A percentile compares a stretch with the other conserved stretches of the same genome.
Conservation (phyloP, 2,888 invertebrate species). For the Hyles lineata region DNA sequence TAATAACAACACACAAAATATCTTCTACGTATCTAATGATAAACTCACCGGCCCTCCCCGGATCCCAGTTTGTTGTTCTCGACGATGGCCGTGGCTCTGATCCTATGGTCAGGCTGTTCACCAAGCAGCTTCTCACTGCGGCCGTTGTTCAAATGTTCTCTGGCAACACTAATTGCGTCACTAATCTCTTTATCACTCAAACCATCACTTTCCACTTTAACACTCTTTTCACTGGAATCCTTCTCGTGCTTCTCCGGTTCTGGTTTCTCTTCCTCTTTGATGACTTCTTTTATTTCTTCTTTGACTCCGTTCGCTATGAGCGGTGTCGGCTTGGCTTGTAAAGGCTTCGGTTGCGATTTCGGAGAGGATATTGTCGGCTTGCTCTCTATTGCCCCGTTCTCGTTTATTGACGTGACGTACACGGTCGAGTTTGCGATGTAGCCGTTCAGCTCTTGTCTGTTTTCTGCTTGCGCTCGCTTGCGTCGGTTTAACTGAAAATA, state of each 20-base stretch:
- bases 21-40: background rate
- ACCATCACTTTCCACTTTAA: conserved; percentile 69
- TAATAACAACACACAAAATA: background rate
- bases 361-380: conserved; percentile 80
- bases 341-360: conserved; percentile 74
- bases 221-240: conserved; percentile 77
- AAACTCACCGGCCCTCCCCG: conserved; percentile 84
- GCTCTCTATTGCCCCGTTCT: conserved; percentile 79
- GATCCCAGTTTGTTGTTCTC: conserved; percentile 86
- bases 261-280: conserved; percentile 57
- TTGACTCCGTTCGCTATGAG: conserved; percentile 76
- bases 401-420: conserved; percentile 91
- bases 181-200: conserved; percentile 78
- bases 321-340: conserved; percentile 78
- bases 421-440: conserved; percentile 93
- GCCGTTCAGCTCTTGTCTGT: conserved; percentile 88
- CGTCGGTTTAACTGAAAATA: conserved; percentile 86
- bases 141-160: conserved; percentile 86
- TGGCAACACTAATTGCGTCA: conserved; percentile 74
- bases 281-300: conserved; percentile 52
- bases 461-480: conserved; percentile 80
- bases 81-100: conserved; percentile 85
- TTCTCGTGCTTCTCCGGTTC: conserved; percentile 75
- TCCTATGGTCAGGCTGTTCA: conserved; percentile 85
- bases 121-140: conserved; percentile 90